Conservation (phyloP, 2,888 invertebrate species). For the Mermis nigrescens region DNA sequence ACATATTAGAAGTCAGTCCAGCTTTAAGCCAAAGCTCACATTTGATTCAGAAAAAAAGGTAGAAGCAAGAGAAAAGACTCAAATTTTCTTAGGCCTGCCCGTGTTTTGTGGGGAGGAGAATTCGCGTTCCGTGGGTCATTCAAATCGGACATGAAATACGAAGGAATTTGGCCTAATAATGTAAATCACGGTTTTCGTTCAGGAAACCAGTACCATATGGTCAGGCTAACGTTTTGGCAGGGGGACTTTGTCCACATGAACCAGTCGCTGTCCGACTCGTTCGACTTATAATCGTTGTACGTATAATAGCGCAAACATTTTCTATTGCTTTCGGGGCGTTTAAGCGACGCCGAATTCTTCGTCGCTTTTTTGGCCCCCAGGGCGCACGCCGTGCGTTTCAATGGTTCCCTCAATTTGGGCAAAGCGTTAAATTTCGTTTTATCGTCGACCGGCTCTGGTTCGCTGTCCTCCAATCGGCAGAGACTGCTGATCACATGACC, state of each 20-base stretch:
- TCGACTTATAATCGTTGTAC: background rate
- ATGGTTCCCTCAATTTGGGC: no score
- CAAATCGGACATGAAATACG: no score
- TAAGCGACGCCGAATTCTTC: background rate
- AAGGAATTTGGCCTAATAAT: no score
- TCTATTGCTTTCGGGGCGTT: background rate
- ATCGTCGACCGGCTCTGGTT: background rate
- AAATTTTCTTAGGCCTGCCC: no score
- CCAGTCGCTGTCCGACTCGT: background rate
- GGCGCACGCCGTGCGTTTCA: background rate
- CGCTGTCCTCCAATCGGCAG: background rate
- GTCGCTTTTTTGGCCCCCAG: background rate
- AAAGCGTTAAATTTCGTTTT: no score
- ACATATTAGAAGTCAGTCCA: no score
- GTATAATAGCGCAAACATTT: background rate
- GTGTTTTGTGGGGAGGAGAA: no score
- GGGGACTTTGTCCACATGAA: background rate
- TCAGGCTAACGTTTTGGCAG: background rate
- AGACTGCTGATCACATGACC: background rate
- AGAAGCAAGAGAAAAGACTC: no score
- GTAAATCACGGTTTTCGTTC: no score
- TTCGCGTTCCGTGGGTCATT: no score
- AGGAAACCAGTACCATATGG: background rate
- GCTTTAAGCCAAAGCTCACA: no score
- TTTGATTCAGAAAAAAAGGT: no score